Conservation (phyloP, 2,888 invertebrate genomes). For the Lasioglossum pauxillum region DNA sequence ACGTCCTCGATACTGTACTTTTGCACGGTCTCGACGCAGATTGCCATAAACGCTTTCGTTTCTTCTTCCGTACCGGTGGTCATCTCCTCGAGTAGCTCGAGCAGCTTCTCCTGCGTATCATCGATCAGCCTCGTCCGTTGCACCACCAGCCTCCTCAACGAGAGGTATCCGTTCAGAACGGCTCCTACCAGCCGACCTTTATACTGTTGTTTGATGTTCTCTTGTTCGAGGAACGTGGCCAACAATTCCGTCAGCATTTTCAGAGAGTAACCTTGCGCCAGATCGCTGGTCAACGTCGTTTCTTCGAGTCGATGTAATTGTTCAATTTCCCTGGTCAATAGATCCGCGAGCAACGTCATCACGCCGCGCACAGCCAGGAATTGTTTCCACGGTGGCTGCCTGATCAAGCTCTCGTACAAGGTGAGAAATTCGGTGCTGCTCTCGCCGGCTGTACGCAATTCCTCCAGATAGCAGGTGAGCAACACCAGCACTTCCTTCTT, state of each 20-base stretch:
- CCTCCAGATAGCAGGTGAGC: constrained; percentile 94
- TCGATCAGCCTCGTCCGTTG: constrained; percentile 98
- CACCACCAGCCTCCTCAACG: constrained; percentile 94
- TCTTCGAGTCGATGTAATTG: constrained; percentile 95
- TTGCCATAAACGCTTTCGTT: constrained; percentile 98
- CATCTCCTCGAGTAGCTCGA: constrained; percentile 97
- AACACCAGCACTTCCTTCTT: constrained; percentile 93
- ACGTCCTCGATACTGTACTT: constrained; percentile 96
- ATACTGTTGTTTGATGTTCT: constrained; percentile 94
- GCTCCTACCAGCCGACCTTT: constrained; percentile 95
- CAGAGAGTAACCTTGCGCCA: constrained; percentile 96
- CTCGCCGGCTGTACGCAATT: constrained; percentile 95
- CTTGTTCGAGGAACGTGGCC: constrained; percentile 94
- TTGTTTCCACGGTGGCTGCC: constrained; percentile 96
- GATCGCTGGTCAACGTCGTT: constrained; percentile 96
- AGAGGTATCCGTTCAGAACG: constrained; percentile 97
- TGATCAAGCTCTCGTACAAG: constrained; percentile 93
- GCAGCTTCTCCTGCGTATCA: constrained; percentile 97
- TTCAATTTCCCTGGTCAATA: constrained; percentile 95
- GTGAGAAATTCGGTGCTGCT: constrained; percentile 96
- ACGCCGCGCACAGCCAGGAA: constrained; percentile 96
- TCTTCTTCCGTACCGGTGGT: constrained; percentile 97
- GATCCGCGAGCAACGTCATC: constrained; percentile 92
- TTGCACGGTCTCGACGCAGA: constrained; percentile 97
- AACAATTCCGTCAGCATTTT: constrained; percentile 95